A percentile compares a stretch with the other conserved stretches of the same genome.
phyloP scores from a whole-genome alignment of 2,888 invertebrate genomes.

The Ferrisia virgata region DNA sequence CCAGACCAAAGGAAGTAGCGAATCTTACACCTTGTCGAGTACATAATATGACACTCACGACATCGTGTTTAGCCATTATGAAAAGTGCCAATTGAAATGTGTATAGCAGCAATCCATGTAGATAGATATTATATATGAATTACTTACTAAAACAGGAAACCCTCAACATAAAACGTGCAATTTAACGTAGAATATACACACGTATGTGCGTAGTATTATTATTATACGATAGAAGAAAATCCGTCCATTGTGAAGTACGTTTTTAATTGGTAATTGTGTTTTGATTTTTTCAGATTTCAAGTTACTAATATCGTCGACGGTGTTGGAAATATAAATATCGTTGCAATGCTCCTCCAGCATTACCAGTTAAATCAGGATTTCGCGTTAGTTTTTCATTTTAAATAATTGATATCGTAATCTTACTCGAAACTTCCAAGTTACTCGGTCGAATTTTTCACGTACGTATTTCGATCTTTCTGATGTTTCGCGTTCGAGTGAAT shows the following conservation, averaged over 20 bases:
- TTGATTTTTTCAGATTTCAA: constrained; percentile 3
- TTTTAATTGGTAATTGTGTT: neutral
- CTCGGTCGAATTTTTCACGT: neutral
- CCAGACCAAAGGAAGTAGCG: neutral
- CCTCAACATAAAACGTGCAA: neutral
- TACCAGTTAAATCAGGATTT: neutral
- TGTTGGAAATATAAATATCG: neutral
- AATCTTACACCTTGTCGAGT: neutral
- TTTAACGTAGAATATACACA: too few relatives aligned
- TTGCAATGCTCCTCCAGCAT: neutral
- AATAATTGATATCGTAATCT: too few relatives aligned
- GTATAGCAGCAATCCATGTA: neutral
- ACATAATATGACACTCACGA: neutral
- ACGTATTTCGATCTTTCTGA: neutral
- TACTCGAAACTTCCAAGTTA: neutral
- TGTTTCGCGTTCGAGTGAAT: neutral
- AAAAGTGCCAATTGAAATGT: constrained; percentile 15
- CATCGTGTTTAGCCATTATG: neutral
- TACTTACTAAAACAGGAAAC: neutral
- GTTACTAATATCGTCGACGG: neutral
- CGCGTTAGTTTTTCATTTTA: neutral
- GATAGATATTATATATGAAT: too few relatives aligned
- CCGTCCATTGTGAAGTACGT: neutral
- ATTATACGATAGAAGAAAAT: neutral
- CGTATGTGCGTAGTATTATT: neutral